Evolutionary conservation across 2,113 vertebrate genomes (phyloP).

Genomic region (Percopsis transmontana): DNA sequence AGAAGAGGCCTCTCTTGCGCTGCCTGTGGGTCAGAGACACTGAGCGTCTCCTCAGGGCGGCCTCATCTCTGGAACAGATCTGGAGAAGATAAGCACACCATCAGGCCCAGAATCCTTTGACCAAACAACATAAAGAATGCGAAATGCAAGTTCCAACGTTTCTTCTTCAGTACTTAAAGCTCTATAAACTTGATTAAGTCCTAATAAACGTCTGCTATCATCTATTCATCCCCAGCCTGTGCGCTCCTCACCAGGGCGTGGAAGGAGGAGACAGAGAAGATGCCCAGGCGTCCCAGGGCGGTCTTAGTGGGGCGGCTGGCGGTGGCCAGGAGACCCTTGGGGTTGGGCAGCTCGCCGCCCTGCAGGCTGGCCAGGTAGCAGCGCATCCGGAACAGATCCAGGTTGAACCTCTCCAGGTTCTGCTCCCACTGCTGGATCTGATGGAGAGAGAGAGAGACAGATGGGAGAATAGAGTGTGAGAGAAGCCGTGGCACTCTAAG

Average conservation of each 20-base stretch:
- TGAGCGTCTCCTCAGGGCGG: constrained; percentile 87
- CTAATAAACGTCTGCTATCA: neutral
- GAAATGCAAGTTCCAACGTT: neutral
- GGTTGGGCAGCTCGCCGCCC: constrained; percentile 94
- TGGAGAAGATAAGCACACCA: constrained; percentile 54
- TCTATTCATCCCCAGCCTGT: neutral
- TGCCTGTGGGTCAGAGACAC: constrained; percentile 83
- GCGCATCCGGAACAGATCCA: constrained; percentile 94
- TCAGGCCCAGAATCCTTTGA: constrained; percentile 34
- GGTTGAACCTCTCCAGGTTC: constrained; percentile 95
- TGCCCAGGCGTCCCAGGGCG: constrained; percentile 88
- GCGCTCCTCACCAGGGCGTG: constrained; percentile 89
- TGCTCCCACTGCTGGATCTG: constrained; percentile 99
- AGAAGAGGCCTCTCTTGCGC: constrained; percentile 89
- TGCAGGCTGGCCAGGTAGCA: constrained; percentile 96
- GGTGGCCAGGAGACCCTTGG: constrained; percentile 91
- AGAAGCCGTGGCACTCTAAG: too few species aligned
- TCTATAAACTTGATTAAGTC: neutral
- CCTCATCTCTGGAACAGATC: constrained; percentile 94
- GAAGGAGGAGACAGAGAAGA: constrained; percentile 96
- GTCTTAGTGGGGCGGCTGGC: constrained; percentile 92
- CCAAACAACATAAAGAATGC: constrained; percentile 3
- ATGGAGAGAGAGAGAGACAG: neutral
- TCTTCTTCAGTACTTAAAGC: neutral
- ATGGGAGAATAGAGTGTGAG: neutral